These are phyloP conservation scores for Callosobruchus maculatus DNA, from an alignment of 2,888 invertebrate species.

Conservation along the genomic window DNA sequence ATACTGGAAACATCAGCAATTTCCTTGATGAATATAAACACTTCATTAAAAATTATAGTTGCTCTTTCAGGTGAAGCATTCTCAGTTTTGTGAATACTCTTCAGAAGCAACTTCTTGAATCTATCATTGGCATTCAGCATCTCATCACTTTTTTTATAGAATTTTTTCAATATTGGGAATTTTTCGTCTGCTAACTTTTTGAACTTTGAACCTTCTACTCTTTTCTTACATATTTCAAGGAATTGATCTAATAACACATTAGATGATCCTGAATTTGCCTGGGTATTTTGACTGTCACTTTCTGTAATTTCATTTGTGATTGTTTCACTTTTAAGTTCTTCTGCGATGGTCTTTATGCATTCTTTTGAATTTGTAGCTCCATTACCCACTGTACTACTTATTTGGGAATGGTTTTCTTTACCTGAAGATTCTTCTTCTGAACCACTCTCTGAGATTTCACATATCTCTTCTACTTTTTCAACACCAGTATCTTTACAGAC, in stretches of 20 bases:
- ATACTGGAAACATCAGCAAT: constrained; percentile 19
- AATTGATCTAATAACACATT: background rate
- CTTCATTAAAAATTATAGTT: constrained; percentile 30
- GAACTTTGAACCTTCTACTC: constrained; percentile 17
- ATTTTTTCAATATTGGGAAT: constrained; percentile 21
- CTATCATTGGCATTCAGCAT: constrained; percentile 14
- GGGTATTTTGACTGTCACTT: background rate
- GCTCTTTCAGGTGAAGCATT: constrained; percentile 20
- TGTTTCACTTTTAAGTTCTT: background rate
- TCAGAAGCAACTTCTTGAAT: constrained; percentile 22
- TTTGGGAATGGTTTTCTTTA: background rate
- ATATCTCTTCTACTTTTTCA: background rate
- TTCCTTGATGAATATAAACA: constrained; percentile 27
- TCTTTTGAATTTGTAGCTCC: background rate
- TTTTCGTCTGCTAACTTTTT: constrained; percentile 16
- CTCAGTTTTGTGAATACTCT: constrained; percentile 17
- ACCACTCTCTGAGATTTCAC: background rate
- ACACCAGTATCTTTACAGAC: background rate
- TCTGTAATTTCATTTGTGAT: background rate
- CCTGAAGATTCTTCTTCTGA: background rate
- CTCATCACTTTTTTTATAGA: constrained; percentile 22
- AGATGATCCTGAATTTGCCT: background rate
- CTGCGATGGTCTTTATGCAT: background rate
- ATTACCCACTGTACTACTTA: background rate
- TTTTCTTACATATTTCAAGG: background rate